These are phyloP conservation scores for Myodes glareolus DNA, from an alignment of 2,113 vertebrate genomes.

Conservation along the genomic window DNA sequence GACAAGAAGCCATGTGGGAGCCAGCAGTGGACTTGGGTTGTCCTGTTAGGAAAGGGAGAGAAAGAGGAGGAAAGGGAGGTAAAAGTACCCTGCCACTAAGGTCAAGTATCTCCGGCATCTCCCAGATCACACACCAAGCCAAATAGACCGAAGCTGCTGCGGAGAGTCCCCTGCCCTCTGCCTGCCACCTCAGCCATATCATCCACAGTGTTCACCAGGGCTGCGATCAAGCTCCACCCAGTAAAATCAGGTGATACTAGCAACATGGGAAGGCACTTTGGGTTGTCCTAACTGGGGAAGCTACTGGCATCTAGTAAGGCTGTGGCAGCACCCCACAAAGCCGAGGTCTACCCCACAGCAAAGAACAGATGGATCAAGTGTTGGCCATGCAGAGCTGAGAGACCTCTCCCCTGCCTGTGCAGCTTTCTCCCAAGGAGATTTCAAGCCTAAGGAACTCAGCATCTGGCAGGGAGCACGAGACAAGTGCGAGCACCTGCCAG, in stretches of 20 bases:
- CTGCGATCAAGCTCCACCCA: accelerated
- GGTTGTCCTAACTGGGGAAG: neutral
- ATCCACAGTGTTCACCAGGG: neutral
- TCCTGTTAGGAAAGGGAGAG: neutral
- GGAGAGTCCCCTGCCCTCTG: neutral
- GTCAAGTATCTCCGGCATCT: neutral
- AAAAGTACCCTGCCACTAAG: neutral
- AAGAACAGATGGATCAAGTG: neutral
- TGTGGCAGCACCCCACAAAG: accelerated
- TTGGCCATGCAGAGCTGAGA: accelerated
- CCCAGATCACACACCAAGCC: accelerated
- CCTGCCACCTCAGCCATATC: neutral
- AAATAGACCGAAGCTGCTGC: accelerated
- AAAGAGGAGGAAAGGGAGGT: too few species aligned
- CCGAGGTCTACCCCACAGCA: neutral
- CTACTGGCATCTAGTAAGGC: too few species aligned
- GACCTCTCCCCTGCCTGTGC: neutral
- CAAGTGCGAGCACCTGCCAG: accelerated
- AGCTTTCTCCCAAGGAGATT: accelerated
- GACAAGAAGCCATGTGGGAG: neutral
- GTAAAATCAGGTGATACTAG: neutral
- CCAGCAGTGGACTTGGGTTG: neutral
- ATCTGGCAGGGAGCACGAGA: neutral
- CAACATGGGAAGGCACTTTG: neutral
- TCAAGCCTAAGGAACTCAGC: accelerated